Evolutionary conservation across 2,797 vertebrate species (phyloP).

Genomic region (Otus scops): DNA sequence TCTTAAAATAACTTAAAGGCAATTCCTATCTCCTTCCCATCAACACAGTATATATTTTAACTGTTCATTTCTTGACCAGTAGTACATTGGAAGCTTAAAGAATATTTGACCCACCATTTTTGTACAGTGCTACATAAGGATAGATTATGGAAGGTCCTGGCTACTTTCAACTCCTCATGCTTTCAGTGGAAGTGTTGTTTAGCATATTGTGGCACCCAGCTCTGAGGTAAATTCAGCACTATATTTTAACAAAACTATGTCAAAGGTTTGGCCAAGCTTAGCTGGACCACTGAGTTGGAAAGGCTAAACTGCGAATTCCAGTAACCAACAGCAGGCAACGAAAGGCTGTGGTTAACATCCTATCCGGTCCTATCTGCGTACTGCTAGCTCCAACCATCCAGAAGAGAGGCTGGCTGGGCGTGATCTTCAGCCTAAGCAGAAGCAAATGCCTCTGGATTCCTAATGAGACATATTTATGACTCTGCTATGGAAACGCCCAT

Average conservation of each 20-base stretch:
- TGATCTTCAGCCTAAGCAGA: not conserved
- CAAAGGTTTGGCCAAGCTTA: not conserved
- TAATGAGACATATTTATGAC: not conserved
- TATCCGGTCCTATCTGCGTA: not conserved
- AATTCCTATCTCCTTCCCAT: not conserved
- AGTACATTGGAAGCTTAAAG: not conserved
- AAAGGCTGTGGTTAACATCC: not conserved
- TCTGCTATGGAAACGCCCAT: not conserved
- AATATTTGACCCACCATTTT: not conserved
- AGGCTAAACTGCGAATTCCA: not conserved
- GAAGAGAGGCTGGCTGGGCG: not conserved
- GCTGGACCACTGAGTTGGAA: not conserved
- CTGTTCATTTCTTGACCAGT: not conserved
- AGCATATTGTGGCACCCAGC: not conserved
- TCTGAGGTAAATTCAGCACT: not conserved
- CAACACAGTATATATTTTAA: not conserved
- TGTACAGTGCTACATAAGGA: not conserved
- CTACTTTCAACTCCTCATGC: not conserved
- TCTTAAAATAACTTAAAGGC: not conserved
- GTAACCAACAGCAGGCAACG: not conserved
- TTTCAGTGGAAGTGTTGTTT: not conserved
- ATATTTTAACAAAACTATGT: not conserved
- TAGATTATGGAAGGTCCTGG: not conserved
- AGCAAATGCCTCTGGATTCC: not conserved
- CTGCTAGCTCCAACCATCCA: not conserved